phyloP scores from a whole-genome alignment of 2,113 vertebrate genomes.

The Alces alces region DNA sequence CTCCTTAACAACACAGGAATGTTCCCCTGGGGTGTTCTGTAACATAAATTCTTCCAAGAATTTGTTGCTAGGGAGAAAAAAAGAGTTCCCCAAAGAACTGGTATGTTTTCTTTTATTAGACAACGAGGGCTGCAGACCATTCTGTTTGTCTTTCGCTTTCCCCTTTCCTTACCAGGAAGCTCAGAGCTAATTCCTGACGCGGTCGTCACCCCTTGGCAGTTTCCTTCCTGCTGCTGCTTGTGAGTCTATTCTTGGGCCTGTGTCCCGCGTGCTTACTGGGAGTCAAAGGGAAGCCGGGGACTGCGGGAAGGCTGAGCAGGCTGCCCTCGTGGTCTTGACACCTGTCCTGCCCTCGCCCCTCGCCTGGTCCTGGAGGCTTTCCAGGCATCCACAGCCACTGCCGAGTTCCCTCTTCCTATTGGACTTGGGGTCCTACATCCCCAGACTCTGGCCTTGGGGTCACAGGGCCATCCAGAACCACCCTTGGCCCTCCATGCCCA shows the following conservation, averaged over 20 bases:
- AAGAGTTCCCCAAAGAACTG: not conserved
- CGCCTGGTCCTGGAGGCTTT: rapidly evolving
- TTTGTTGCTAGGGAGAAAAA: not conserved
- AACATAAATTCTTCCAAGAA: slow-evolving; percentile 19
- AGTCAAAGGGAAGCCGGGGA: not conserved
- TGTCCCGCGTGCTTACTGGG: rapidly evolving
- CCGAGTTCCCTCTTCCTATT: rapidly evolving
- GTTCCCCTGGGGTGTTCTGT: not conserved
- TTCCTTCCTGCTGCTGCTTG: rapidly evolving
- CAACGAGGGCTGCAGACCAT: not conserved
- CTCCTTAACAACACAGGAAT: not conserved
- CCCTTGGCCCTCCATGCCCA: no score
- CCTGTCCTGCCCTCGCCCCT: not conserved
- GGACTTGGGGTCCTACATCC: not conserved
- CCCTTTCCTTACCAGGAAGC: not conserved
- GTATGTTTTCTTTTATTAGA: not conserved
- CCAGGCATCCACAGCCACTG: rapidly evolving
- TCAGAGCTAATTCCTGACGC: not conserved
- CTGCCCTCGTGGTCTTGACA: rapidly evolving
- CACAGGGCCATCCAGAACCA: not conserved
- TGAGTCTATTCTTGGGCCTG: rapidly evolving
- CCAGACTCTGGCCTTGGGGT: not conserved
- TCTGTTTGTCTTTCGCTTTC: not conserved
- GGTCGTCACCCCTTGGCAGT: not conserved
- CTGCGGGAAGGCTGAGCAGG: rapidly evolving